Base-by-base conservation (phyloP, 2,888 invertebrate species). In the Glomeris marginata region DNA sequence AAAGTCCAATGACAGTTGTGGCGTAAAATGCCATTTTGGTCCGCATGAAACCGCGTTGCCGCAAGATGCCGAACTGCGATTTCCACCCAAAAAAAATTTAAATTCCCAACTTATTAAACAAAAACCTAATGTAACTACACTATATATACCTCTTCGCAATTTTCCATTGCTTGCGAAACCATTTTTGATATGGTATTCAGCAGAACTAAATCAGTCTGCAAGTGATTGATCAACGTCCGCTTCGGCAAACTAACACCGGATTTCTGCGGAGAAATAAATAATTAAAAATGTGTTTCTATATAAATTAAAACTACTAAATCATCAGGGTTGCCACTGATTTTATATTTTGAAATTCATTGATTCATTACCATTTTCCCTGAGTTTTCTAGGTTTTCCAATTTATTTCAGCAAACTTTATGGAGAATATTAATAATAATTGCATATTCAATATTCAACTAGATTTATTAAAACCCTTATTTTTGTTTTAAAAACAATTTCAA, bases 1-100 rank as follows among this genome's bases (percentile, higher is more conserved):
- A 60, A 41, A 59, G 60, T 21, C 62, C 62, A 5, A 67, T 59
- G 2, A 66, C 56, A 1, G 65, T 60, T 21, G 64, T 61, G 1
- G 64, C 61, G 53, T 63, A 66, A 58, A 70, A 69, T 1, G 65
- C 61, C 53, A 67, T 62, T 34, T 65, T 54, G 11, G 63, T 59
- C 10, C 59, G 56, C 15, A 63, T 53, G 8, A 58, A 37, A 22
- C 44, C 37, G n/a, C 22, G 18, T 10, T 41, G 8, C 15, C 15
- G 15, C 21, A 46, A 6, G 20, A 28, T 28, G 8, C 3, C 4
- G 28, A 28, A 28, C 28, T 28, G 28, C n/a, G n/a, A n/a, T 34
- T 36, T 10, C 5, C 6, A 21, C 33, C 6, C 45, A 35, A 45
- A 8, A 45, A 21, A 34, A 45, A 45, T 28, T n/a, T n/a, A n/a